phyloP scores from a whole-genome alignment of 2,113 vertebrate species.

The Beaufortia kweichowensis region DNA sequence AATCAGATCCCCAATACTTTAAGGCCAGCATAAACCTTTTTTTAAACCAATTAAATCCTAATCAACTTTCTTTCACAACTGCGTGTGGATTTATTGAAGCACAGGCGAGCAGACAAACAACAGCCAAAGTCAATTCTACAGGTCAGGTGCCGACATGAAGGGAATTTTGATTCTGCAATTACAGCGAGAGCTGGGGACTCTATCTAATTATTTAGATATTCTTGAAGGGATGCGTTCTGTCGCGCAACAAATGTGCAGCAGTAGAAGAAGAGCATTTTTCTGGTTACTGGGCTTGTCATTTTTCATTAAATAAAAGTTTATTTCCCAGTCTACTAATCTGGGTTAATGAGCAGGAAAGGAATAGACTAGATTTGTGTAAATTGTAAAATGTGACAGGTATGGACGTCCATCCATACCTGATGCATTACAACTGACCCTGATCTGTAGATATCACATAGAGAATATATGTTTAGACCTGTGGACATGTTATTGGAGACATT shows the following conservation, averaged over 20 bases:
- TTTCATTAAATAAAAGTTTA: constrained; percentile 52
- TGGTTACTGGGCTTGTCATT: constrained; percentile 45
- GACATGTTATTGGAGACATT: neutral
- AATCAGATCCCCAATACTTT: neutral
- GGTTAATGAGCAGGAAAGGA: constrained; percentile 37
- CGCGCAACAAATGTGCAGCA: constrained; percentile 11
- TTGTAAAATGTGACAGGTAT: constrained; percentile 1
- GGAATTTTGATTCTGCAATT: constrained; percentile 23
- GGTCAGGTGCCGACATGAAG: constrained; percentile 9
- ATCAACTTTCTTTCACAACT: neutral
- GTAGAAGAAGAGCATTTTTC: constrained; percentile 43
- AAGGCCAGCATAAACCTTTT: neutral
- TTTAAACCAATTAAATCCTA: neutral
- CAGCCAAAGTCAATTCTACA: constrained; percentile 6
- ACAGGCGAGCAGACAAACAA: neutral
- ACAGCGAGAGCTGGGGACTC: neutral
- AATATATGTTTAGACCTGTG: constrained; percentile 10
- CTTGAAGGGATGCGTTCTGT: constrained; percentile 24
- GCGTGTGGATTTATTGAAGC: neutral
- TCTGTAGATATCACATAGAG: neutral
- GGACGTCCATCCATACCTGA: neutral
- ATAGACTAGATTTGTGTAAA: neutral
- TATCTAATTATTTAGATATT: constrained; percentile 37
- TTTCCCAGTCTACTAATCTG: constrained; percentile 43
- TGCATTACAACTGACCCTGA: neutral